These are phyloP conservation scores for Exephanes ischioxanthus DNA, from an alignment of 2,888 invertebrate species.

Conservation along the genomic window DNA sequence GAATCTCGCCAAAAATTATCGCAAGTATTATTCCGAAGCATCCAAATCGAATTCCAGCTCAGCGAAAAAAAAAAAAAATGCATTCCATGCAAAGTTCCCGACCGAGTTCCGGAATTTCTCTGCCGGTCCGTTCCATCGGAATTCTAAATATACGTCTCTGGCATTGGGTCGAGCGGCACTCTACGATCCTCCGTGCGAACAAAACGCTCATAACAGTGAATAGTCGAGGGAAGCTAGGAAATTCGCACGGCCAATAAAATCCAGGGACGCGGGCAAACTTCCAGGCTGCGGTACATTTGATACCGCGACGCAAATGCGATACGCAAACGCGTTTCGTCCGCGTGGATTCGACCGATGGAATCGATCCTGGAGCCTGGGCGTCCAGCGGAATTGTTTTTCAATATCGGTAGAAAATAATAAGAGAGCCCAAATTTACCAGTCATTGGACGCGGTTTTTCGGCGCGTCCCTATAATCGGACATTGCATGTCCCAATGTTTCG, in stretches of 20 bases:
- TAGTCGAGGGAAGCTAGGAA: constrained; percentile 38
- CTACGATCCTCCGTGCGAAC: constrained; percentile 44
- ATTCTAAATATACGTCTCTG: constrained; percentile 41
- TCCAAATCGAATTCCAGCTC: neutral
- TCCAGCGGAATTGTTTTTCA: no score
- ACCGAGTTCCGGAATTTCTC: neutral
- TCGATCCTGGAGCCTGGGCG: constrained; percentile 65
- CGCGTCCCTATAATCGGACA: no score
- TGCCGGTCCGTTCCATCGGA: constrained; percentile 6
- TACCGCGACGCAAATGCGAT: constrained; percentile 65
- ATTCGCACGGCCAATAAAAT: constrained; percentile 65
- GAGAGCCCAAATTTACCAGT: no score
- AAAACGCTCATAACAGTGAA: neutral
- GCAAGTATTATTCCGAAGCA: constrained; percentile 12
- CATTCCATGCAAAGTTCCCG: neutral
- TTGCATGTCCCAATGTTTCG: no score
- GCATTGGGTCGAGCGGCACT: constrained; percentile 36
- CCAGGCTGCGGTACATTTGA: constrained; percentile 67
- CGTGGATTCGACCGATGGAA: constrained; percentile 45
- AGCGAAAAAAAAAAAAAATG: neutral
- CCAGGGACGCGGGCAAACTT: constrained; percentile 62
- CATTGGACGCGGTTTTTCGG: no score
- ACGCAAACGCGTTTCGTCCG: constrained; percentile 1
- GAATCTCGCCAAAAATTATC: constrained; percentile 1
- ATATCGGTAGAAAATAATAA: no score